Evolutionary conservation across 1,140 invertebrate genomes (phyloP), one percentile per base, ranked within the genome.

Genomic region (Stegodyphus dumicola): DNA sequence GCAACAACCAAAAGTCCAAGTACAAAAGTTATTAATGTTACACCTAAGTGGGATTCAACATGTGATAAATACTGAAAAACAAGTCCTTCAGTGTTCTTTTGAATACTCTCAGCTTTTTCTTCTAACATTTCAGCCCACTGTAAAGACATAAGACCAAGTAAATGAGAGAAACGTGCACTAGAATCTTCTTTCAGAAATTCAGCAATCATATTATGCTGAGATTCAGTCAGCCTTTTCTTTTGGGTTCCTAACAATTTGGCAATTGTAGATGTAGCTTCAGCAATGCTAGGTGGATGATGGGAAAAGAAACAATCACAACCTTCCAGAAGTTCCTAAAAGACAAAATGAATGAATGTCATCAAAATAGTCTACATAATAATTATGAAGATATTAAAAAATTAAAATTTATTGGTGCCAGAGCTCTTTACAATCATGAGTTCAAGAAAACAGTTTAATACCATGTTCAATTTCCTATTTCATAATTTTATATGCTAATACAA

Each of bases 1-100:
- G 94, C 92, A 7, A 93, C 93, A 3, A 93, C 93, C 17, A 95
- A 91, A 60, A 95, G 91, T 1, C 94, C 93, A n/a, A 95, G 90
- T 11, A 91, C 49, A 52, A 87, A 84, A 56, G 67, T 75, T 10
- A 85, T 48, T 56, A 85, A 65, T 13, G 56, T 81, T 10, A 69
- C 60, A 56, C 86, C 80, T 33, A 87, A 56, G 67, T 79, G 75
- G 48, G 66, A 77, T 87, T 87, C 86, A n/a, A 87, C 78, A 74
- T 81, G 60, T 17, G 78, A 49, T 17, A 87, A 49, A 81, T 75
- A 75, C 6, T 83, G 76, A 64, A 74, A 56, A 56, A 87, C 13
- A n/a, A 87, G 48, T 53, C 77, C 81, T 52, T 84, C 80, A n/a
- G 60, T 79, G 51, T 64, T 83, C 17, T 77, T 83, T 49, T 83